phyloP scores from a whole-genome alignment of 2,888 invertebrate genomes.

The Amphimallon solstitiale region DNA sequence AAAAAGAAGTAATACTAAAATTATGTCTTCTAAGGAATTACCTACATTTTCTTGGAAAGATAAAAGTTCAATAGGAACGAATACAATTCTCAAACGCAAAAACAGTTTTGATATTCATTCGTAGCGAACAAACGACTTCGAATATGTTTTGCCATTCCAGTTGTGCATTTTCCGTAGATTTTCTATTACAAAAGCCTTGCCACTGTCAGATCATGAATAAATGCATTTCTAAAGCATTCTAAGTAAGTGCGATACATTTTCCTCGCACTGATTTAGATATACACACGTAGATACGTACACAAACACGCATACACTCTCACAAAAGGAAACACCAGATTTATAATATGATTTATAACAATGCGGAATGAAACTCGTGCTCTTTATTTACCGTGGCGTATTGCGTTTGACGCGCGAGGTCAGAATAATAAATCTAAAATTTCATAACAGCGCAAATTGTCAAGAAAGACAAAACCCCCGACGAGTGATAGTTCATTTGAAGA shows the following conservation, averaged over 20 bases:
- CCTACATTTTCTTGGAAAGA: too few species aligned
- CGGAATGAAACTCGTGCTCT: not conserved
- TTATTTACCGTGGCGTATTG: conserved; percentile 15
- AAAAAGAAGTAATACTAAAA: too few species aligned
- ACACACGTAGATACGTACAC: not conserved
- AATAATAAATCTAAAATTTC: conserved; percentile 45
- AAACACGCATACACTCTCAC: not conserved
- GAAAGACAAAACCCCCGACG: conserved; percentile 48
- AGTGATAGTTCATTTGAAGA: conserved; percentile 46
- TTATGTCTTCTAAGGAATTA: too few species aligned
- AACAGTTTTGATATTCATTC: not conserved
- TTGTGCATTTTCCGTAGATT: conserved; percentile 1
- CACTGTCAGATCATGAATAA: conserved; percentile 16
- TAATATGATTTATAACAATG: conserved; percentile 4
- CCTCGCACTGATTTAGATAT: not conserved
- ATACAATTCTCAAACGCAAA: not conserved
- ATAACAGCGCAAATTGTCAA: conserved; percentile 46
- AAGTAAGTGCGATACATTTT: conserved; percentile 9
- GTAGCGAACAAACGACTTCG: not conserved
- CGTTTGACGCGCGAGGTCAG: conserved; percentile 15
- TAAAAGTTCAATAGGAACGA: too few species aligned
- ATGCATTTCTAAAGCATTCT: not conserved
- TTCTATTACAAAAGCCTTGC: conserved; percentile 17
- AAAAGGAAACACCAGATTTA: not conserved
- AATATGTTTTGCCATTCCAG: not conserved